A percentile compares a stretch with the other conserved stretches of the same genome.
Evolutionary conservation across 2,113 vertebrate species (phyloP).

Genomic region (Tyrannus savana): DNA sequence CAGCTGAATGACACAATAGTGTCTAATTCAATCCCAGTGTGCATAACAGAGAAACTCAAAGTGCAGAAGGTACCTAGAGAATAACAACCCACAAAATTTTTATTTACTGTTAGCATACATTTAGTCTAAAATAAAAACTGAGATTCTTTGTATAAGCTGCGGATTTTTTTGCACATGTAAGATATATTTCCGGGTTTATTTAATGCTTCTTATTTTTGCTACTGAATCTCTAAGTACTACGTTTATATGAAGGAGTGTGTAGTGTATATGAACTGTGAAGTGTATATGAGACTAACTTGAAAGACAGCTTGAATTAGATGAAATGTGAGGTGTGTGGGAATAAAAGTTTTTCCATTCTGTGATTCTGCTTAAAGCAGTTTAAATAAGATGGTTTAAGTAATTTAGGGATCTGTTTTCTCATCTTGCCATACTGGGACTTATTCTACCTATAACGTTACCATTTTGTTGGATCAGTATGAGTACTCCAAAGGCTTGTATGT

Average conservation of each 20-base stretch:
- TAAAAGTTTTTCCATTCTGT: neutral
- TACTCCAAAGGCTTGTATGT: rapidly evolving
- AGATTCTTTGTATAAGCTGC: neutral
- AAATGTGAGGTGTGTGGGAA: neutral
- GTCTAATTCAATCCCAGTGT: slow-evolving; percentile 7
- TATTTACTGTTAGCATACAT: neutral
- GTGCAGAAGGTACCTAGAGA: neutral
- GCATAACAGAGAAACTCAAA: neutral
- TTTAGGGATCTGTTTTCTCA: neutral
- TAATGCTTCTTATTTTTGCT: neutral
- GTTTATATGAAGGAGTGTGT: neutral
- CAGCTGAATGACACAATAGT: slow-evolving; percentile 13
- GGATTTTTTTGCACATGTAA: neutral
- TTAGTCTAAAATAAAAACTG: neutral
- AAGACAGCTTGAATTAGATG: neutral
- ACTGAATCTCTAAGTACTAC: neutral
- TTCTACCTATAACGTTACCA: neutral
- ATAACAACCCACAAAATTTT: neutral
- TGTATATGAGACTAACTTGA: neutral
- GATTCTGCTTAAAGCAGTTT: neutral
- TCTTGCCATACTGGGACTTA: neutral
- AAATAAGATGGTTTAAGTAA: neutral
- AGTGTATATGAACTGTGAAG: neutral
- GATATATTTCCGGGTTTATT: neutral
- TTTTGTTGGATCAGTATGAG: neutral